Base-by-base conservation (phyloP, 2,888 invertebrate species). In the Sericinus montela region DNA sequence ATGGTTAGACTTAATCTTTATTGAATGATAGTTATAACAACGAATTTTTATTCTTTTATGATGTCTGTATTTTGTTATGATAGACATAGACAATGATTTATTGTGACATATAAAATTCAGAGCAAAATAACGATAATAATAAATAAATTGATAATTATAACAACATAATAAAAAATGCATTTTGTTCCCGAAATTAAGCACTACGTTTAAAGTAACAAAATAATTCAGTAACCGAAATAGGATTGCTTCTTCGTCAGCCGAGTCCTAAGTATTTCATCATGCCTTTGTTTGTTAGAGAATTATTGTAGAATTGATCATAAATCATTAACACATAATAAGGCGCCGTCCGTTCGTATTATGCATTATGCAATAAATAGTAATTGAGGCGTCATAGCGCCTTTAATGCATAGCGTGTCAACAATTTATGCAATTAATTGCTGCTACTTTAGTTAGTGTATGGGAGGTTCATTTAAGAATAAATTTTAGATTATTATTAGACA, bases 251-350 rank as follows among this genome's bases (percentile, higher is more conserved):
- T 11, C 34, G 8, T 10, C 10, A 39, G 36, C 15, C 9, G 25
- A 10, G 29, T 19, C 30, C 30, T 29, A 39, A 44, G 28, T 44
- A 35, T 49, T 44, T 44, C 44, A 49, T 34, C 38, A 39, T 35
- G 19, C 10, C 35, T 41, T 50, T 45, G 50, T 50, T 50, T 23
- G 45, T 36, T 5, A 16, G 15, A 36, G n/a, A n/a, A n/a, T n/a
- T n/a, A n/a, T n/a, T n/a, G n/a, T n/a, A n/a, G n/a, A n/a, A n/a
- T 40, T 30, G 28, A 32, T 41, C 7, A 51, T 60, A 59, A 57
- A 63, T 63, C 63, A 63, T 63, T 52, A 51, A 51, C 53, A 52
- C 57, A 56, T 57, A 51, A 55, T 56, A 58, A 57, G 58, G 59
- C 60, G 63, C 62, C 59, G 54, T 54, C 55, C 40, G 41, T 29